These are phyloP conservation scores for Ormia ochracea DNA, from an alignment of 2,888 invertebrate genomes.

Conservation along the genomic window DNA sequence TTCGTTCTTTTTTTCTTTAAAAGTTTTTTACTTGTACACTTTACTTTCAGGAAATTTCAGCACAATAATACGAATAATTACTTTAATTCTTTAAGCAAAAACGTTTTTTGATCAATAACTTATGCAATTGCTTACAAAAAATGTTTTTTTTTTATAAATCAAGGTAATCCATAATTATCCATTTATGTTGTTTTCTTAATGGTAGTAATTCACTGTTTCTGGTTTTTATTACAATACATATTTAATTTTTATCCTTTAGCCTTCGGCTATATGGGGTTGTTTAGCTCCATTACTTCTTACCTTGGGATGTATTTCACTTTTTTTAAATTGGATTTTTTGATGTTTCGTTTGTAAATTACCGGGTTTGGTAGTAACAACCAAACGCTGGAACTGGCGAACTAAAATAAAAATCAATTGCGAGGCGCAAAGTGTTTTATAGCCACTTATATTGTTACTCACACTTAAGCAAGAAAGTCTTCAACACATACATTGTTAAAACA, in stretches of 20 bases:
- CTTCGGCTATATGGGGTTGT: conserved; percentile 21
- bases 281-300: conserved; percentile 61
- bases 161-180: conserved; percentile 54
- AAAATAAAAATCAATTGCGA: conserved; percentile 77
- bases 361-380: conserved; percentile 70
- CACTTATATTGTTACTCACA: conserved; percentile 71
- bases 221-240: neutral
- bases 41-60: conserved; percentile 43
- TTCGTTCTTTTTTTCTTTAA: conserved; percentile 1
- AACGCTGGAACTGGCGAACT: conserved; percentile 77
- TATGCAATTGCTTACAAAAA: no score
- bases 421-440: conserved; percentile 80
- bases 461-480: conserved; percentile 64
- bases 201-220: conserved; percentile 17
- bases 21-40: neutral
- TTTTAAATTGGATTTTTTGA: conserved; percentile 45
- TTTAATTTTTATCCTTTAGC: conserved; percentile 66
- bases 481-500: conserved; percentile 47
- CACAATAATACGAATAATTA: conserved; percentile 15
- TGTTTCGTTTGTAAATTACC: conserved; percentile 66
- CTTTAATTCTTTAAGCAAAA: conserved; percentile 35
- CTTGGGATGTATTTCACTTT: conserved; percentile 60
- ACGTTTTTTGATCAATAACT: neutral
- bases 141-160: conserved; percentile 16
- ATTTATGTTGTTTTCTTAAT: conserved; percentile 5